Evolutionary conservation across 1,140 invertebrate genomes (phyloP).

Genomic region (Scaptomyza montana): DNA sequence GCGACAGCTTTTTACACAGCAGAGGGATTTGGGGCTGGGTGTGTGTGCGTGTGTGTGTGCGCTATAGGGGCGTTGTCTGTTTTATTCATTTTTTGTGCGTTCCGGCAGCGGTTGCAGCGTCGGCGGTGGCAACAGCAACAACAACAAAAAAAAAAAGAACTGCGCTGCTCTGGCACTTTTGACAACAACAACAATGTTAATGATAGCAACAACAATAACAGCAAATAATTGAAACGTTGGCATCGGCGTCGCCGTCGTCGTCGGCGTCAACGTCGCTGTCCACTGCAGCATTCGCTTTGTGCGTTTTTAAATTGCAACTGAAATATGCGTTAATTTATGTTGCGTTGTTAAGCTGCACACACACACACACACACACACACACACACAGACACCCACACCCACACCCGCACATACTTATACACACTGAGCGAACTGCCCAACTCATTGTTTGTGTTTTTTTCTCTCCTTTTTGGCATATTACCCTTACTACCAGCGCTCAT

Average conservation of each 20-base stretch:
- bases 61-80: conserved; percentile 69
- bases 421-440: not conserved
- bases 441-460: conserved; percentile 4
- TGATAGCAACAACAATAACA: conserved; percentile 57
- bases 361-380: conserved; percentile 16
- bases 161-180: conserved; percentile 64
- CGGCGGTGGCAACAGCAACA: conserved; percentile 18
- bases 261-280: conserved; percentile 16
- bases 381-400: conserved; percentile 16
- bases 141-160: conserved; percentile 19
- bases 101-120: conserved; percentile 23
- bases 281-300: conserved; percentile 64
- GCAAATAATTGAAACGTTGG: conserved; percentile 34
- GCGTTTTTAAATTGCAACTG: conserved; percentile 76
- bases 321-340: conserved; percentile 82
- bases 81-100: conserved; percentile 79
- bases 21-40: conserved; percentile 9
- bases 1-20: conserved; percentile 64
- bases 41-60: conserved; percentile 9
- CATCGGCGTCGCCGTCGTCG: conserved; percentile 4
- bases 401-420: not conserved
- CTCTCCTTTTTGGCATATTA: conserved; percentile 9
- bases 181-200: conserved; percentile 71
- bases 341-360: conserved; percentile 70
- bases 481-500: conserved; percentile 18